Base-by-base conservation (phyloP, 64 coral and sea anemone genomes). In the Actinia tenebrosa region DNA sequence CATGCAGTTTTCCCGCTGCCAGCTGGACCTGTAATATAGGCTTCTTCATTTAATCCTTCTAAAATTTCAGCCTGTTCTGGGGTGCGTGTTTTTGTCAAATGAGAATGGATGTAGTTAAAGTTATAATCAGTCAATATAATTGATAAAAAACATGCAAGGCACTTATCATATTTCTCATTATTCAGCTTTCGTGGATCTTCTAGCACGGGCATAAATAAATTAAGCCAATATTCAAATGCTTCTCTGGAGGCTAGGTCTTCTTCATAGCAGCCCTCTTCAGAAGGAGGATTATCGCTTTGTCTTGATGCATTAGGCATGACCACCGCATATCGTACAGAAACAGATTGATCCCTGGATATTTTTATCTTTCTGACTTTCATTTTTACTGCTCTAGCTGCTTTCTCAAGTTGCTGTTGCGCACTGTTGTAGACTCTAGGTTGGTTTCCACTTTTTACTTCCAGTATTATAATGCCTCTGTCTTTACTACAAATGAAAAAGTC, bases 251-350 rank as follows among this genome's bases (percentile, higher is more conserved):
- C 45, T 0, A 81, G 22, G 50, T 81, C 45, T 53, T 81, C 79
- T 9, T 10, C 1, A 81, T 81, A 81, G 20, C 43, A 45, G 17
- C 16, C 79, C 46, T 81, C 79, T 54, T 7, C 6, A 7, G 23
- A 5, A 20, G 44, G 7, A 37, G 79, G 44, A 4, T 47, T 52
- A 50, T 53, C 4, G 17, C 1, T 0, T 10, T 81, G 0, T 42
- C 69, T 75, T 75, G 69, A 75, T 50, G 53, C 79, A 53, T 53
- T 81, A 15, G 79, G 79, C 43, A 81, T 45, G 4, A 81, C 79
- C 6, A 81, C 79, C 15, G 79, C 50, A 81, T 53, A 81, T 8
- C 79, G 79, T 7, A 81, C 79, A 37, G n/a, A 9, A 20, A 50
- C 50, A 50, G 47, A 50, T 1, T 50, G 47, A 50, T 8, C 47